These are phyloP conservation scores for Phymastichus coffea DNA, from an alignment of 1,140 invertebrate genomes.

Conservation along the genomic window DNA sequence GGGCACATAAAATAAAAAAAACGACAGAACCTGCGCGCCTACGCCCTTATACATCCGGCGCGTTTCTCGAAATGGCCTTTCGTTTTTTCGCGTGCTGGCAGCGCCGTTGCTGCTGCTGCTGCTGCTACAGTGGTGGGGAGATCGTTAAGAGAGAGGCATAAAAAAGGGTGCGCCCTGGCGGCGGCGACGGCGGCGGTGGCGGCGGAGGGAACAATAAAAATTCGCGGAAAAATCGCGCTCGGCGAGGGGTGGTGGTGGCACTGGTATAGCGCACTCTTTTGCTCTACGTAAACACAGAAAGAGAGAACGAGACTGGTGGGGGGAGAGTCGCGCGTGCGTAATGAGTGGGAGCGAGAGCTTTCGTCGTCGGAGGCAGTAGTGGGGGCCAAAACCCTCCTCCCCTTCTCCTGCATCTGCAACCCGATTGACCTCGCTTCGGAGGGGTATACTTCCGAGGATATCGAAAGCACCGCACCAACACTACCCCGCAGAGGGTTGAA, in stretches of 20 bases:
- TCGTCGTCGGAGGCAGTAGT: not conserved
- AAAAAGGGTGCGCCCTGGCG: constrained; percentile 26
- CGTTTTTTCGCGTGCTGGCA: not conserved
- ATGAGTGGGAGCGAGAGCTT: constrained; percentile 42
- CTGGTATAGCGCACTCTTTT: too few relatives aligned
- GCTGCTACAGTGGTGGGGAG: constrained; percentile 31
- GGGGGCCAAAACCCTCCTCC: too few relatives aligned
- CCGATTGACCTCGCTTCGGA: constrained; percentile 54
- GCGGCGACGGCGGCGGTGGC: constrained; percentile 14
- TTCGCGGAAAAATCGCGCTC: constrained; percentile 35
- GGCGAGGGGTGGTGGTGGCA: not conserved
- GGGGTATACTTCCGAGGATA: constrained; percentile 27
- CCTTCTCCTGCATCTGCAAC: too few relatives aligned
- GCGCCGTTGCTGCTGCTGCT: constrained; percentile 35
- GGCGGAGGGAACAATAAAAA: constrained; percentile 56
- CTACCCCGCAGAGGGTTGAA: constrained; percentile 37
- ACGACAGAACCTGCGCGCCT: not conserved
- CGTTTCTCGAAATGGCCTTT: constrained; percentile 15
- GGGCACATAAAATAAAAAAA: not conserved
- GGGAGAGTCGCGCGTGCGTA: constrained; percentile 40
- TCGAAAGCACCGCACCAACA: constrained; percentile 3
- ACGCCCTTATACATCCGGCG: constrained; percentile 8
- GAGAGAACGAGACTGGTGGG: constrained; percentile 14
- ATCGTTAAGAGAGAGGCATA: constrained; percentile 39
- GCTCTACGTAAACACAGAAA: too few relatives aligned